A percentile compares a stretch with the other conserved stretches of the same genome.
phyloP scores from a whole-genome alignment of 2,113 vertebrate genomes.

The Jacana jacana region DNA sequence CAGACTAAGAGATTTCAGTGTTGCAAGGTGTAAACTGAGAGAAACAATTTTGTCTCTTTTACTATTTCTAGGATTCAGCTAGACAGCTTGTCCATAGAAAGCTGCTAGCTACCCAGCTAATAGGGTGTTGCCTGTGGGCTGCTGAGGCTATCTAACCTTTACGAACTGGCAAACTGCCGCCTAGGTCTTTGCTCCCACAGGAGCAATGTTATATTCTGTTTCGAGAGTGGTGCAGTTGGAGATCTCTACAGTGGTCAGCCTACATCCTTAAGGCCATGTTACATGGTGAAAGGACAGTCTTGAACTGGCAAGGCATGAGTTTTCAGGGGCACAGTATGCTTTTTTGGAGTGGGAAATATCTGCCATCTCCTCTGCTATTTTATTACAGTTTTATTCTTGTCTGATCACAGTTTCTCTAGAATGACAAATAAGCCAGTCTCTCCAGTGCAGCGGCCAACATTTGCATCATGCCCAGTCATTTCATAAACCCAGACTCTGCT shows the following conservation, averaged over 20 bases:
- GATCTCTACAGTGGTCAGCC: not conserved
- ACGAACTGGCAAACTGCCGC: not conserved
- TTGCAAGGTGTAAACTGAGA: not conserved
- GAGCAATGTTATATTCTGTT: not conserved
- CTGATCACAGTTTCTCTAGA: not conserved
- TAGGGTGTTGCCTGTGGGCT: not conserved
- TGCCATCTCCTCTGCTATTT: not conserved
- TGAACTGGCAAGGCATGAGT: fast-evolving
- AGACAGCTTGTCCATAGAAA: not conserved
- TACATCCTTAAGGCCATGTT: not conserved
- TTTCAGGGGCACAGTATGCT: not conserved
- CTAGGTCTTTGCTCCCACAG: not conserved
- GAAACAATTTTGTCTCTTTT: not conserved
- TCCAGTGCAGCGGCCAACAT: not conserved
- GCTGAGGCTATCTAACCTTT: not conserved
- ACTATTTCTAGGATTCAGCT: not conserved
- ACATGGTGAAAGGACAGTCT: not conserved
- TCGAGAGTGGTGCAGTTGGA: not conserved
- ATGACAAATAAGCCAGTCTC: not conserved
- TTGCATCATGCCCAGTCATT: slow-evolving; percentile 26
- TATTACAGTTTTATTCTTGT: not conserved
- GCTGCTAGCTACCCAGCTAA: not conserved
- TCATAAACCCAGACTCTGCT: slow-evolving; percentile 14
- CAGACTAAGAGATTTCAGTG: not conserved
- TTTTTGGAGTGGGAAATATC: not conserved